Base-by-base conservation (phyloP, 2,113 vertebrate species). In the Tachysurus fulvidraco region DNA sequence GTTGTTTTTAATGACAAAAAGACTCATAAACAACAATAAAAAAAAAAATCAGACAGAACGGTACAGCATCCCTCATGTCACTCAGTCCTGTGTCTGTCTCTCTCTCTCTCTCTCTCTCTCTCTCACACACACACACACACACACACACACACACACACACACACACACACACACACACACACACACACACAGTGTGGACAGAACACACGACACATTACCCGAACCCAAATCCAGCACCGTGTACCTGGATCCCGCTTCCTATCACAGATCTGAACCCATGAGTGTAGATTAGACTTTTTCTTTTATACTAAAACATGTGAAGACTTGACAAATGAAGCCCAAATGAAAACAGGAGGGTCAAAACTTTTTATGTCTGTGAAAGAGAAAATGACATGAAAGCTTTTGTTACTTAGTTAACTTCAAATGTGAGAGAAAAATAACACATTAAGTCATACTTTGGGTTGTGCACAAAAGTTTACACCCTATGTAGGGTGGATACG, bases 1-100 rank as follows among this genome's bases (percentile, higher is more conserved):
- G 19, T 28, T 57, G 65, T 82, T 87, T 85, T 57, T 54, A 84
- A 85, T 60, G 89, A 90, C 59, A 52, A 85, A 77, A 80, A 88
- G 73, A 81, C 85, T 79, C 74, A 64, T 64, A 86, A 83, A 85
- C 36, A 44, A 80, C 65, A 62, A 57, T 79, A 14, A 44, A 76
- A 55, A 76, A 55, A 77, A 59, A 78, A 79, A 78, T 87, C 79
- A 83, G 71, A 89, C 54, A 81, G 1, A 86, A 81, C 83, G 57
- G 11, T 41, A 52, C 83, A 84, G n/a, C 64, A 83, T 50, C 41
- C 46, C 25, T 77, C 46, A 76, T 50, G 41, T 44, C 82, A 89
- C 82, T 57, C 87, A 89, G 41, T 21, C 71, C 67, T 19, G 30
- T 71, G 67, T 71, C 16, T 71, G 16, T 41, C 65, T 14, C 36